Evolutionary conservation across 1,140 invertebrate genomes (phyloP).

Genomic region (Drosophila quadrilineata): DNA sequence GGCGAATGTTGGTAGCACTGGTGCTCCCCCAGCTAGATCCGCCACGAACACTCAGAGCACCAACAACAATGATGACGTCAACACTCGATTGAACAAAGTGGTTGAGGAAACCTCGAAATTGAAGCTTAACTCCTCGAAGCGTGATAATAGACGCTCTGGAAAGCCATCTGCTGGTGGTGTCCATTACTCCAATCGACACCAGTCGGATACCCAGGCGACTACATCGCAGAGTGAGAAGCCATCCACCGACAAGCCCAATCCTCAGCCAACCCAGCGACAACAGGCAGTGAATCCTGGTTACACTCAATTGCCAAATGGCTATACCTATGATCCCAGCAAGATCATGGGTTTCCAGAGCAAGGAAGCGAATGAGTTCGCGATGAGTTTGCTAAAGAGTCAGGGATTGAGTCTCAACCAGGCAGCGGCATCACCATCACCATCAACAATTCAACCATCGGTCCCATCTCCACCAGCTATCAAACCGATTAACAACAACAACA

Average conservation of each 20-base stretch:
- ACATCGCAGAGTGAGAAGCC: constrained; percentile 25
- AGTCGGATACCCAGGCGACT: constrained; percentile 13
- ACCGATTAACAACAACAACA: background rate
- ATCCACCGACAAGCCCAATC: constrained; percentile 28
- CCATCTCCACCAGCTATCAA: background rate
- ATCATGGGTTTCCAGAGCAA: constrained; percentile 85
- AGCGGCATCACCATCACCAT: constrained; percentile 11
- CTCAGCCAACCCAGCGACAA: constrained; percentile 17
- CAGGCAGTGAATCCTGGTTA: constrained; percentile 32
- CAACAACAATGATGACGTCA: constrained; percentile 42
- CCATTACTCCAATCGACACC: constrained; percentile 29
- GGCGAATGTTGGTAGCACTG: background rate
- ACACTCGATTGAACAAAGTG: constrained; percentile 54
- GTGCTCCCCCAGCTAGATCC: background rate
- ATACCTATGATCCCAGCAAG: constrained; percentile 83
- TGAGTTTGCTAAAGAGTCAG: constrained; percentile 81
- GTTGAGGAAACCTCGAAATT: constrained; percentile 58
- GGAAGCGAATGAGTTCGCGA: constrained; percentile 84
- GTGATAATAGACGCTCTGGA: constrained; percentile 42
- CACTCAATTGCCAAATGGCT: constrained; percentile 80
- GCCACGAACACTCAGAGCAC: background rate
- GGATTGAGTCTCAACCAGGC: too few relatives aligned
- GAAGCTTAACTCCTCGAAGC: constrained; percentile 47
- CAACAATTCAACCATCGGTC: constrained; percentile 5
- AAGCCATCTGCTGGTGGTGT: constrained; percentile 14